phyloP scores from a whole-genome alignment of 2,113 vertebrate genomes.

The Thunnus thynnus region DNA sequence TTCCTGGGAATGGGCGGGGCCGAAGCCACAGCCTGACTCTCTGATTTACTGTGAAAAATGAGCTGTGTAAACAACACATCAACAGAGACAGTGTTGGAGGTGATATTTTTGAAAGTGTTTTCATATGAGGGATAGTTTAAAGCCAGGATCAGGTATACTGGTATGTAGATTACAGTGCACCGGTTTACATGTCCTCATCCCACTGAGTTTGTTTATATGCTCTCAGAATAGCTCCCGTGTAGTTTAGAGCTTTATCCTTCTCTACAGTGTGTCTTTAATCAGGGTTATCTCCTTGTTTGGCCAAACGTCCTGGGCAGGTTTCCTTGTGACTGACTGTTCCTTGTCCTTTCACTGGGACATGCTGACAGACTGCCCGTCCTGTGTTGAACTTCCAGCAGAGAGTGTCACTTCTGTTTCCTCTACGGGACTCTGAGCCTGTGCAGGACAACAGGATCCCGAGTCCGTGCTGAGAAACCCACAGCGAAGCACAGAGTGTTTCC shows the following conservation, averaged over 20 bases:
- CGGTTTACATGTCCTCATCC: not conserved
- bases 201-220: slow-evolving; percentile 2
- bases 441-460: slow-evolving; percentile 1
- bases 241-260: slow-evolving; percentile 8
- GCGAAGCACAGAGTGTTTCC: not conserved
- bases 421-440: not conserved
- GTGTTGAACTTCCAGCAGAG: not conserved
- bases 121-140: not conserved
- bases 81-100: not conserved
- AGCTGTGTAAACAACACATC: slow-evolving; percentile 4
- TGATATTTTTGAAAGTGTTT: not conserved
- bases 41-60: slow-evolving; percentile 17
- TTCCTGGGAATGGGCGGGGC: slow-evolving; percentile 48
- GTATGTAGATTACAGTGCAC: slow-evolving; percentile 23
- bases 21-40: slow-evolving; percentile 25
- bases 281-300: slow-evolving; percentile 35
- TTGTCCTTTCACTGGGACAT: slow-evolving; percentile 32
- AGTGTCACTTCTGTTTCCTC: not conserved
- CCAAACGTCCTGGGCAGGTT: slow-evolving; percentile 26
- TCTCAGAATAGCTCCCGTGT: slow-evolving; percentile 12
- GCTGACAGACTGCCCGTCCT: slow-evolving; percentile 28
- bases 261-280: slow-evolving; percentile 51
- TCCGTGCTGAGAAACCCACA: slow-evolving; percentile 7
- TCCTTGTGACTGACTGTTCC: slow-evolving; percentile 28
- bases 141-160: not conserved